Base-by-base conservation (phyloP, 2,888 invertebrate species). In the Drosophila diplacantha region DNA sequence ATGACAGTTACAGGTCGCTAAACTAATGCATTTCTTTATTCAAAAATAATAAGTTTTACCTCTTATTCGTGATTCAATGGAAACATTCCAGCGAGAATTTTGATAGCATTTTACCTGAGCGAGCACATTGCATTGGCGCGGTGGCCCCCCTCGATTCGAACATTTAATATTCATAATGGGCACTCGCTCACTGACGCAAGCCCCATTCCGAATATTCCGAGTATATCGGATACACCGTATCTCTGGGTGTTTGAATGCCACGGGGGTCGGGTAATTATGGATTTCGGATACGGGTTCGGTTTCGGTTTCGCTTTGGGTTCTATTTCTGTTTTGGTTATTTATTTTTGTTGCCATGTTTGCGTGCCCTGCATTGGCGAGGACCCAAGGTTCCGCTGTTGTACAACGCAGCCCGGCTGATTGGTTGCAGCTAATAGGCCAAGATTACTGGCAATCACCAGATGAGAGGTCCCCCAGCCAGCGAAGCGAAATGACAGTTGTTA, bases 101-200 rank as follows among this genome's bases (percentile, higher is more conserved):
- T 31, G 11, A 16, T 53, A 34, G 16, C 11, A 55, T 39, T 49
- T 32, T 35, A 35, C 16, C 24, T 37, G 18, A 26, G 22, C 35
- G 16, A 20, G 18, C 32, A 18, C 29, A 41, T 32, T 62, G 39
- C 14, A 46, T 69, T 66, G 24, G 16, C 66, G 59, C 55, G 8
- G 24, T 2, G 38, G 14, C 8, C 11, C 12, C 57, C 34, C 44
- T 38, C 34, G 34, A 41, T 39, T 35, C 11, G 39, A 76, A 78
- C 72, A 75, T 78, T 76, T 76, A 79, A 69, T 72, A 76, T 78
- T 76, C 79, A 75, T 70, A 73, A 70, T 75, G 78, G 47, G 49
- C 60, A 64, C 50, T 61, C 65, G 39, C 16, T 60, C 62, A 43
- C 18, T 60, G 69, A 62, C 60, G 60, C 43, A 55, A 29, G 16